Evolutionary conservation across 2,113 vertebrate species (phyloP).

Genomic region (Mesoclemmys tuberculata): DNA sequence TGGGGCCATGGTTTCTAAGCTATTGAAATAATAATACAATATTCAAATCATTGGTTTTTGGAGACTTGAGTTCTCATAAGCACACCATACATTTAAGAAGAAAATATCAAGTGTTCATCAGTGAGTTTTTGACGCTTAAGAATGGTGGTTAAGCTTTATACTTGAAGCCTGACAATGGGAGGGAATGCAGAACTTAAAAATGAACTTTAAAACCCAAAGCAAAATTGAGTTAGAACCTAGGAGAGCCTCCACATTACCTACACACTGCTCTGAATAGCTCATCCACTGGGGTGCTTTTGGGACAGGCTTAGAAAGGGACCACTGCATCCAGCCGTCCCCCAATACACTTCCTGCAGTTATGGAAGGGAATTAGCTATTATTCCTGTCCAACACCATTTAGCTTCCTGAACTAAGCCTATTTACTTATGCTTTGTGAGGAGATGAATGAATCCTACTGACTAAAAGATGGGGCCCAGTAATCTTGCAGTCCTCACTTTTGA

Average conservation of each 20-base stretch:
- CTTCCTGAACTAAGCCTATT: background rate
- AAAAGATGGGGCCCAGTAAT: background rate
- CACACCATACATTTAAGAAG: background rate
- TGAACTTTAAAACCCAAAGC: slow-evolving; percentile 39
- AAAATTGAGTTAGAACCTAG: slow-evolving; percentile 52
- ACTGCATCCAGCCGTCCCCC: background rate
- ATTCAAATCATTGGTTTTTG: background rate
- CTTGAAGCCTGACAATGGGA: slow-evolving; percentile 29
- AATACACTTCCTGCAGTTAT: background rate
- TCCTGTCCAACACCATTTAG: background rate
- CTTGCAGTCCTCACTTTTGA: background rate
- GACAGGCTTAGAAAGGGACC: background rate
- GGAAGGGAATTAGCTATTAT: background rate
- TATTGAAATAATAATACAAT: background rate
- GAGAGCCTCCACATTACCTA: background rate
- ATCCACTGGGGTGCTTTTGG: background rate
- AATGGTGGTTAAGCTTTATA: slow-evolving; percentile 47
- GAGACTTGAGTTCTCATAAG: background rate
- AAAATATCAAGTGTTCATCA: background rate
- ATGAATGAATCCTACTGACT: background rate
- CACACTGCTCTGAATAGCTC: background rate
- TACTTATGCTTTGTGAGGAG: background rate
- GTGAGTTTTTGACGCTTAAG: background rate
- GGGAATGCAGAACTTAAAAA: slow-evolving; percentile 61
- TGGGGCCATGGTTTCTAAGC: slow-evolving; percentile 9